These are phyloP conservation scores for Eidolon dupreanum DNA, from an alignment of 2,797 vertebrate species.

Conservation along the genomic window DNA sequence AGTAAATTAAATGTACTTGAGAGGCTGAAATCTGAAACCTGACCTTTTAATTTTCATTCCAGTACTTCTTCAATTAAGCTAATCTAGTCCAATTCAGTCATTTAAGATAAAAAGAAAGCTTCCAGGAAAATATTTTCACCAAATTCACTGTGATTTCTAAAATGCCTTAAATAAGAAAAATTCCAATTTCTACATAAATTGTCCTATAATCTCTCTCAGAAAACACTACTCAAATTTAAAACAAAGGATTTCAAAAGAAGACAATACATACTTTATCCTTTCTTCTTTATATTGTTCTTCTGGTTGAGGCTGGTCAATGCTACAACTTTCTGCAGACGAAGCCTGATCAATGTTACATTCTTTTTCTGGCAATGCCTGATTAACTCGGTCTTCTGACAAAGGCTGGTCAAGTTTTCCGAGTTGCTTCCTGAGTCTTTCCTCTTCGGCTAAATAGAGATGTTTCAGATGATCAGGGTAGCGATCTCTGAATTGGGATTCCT, in stretches of 20 bases:
- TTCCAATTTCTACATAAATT: neutral
- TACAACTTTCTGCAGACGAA: constrained; percentile 51
- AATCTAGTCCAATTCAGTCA: neutral
- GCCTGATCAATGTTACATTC: neutral
- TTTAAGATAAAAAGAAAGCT: neutral
- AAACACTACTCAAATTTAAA: neutral
- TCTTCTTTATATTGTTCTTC: constrained; percentile 52
- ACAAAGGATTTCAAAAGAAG: neutral
- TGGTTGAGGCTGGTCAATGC: neutral
- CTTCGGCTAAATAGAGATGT: constrained; percentile 95
- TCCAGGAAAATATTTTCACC: neutral
- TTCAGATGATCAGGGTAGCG: constrained; percentile 95
- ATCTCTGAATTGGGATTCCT: constrained; percentile 85
- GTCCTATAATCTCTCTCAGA: neutral
- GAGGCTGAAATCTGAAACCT: neutral
- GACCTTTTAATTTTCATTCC: neutral
- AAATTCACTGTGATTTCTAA: neutral
- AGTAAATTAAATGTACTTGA: neutral
- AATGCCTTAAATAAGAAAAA: constrained; percentile 18
- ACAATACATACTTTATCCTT: constrained; percentile 76
- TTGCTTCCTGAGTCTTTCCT: constrained; percentile 86
- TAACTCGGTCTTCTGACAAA: neutral
- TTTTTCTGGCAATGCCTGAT: constrained; percentile 39
- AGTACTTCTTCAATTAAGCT: neutral
- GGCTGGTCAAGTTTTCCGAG: neutral